phyloP scores from a whole-genome alignment of 2,888 invertebrate genomes.

The Eudemis profundana region DNA sequence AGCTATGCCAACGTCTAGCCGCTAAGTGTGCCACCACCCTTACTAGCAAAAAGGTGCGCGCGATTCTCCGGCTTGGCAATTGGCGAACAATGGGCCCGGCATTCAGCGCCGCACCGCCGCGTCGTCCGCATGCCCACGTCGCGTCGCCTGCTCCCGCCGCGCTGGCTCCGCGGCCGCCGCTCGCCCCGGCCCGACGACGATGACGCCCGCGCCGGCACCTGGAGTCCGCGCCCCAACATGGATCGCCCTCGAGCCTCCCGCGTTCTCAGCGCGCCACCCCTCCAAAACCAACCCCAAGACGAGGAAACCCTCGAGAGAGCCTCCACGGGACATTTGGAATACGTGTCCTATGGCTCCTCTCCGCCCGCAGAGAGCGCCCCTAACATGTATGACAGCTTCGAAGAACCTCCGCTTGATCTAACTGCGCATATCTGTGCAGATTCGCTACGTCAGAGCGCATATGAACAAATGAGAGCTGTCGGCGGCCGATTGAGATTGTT shows the following conservation, averaged over 20 bases:
- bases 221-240: slow-evolving; percentile 60
- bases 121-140: slow-evolving; percentile 77
- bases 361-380: slow-evolving; percentile 93
- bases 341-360: slow-evolving; percentile 92
- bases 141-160: slow-evolving; percentile 72
- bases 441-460: slow-evolving; percentile 89
- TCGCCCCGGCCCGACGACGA: slow-evolving; percentile 63
- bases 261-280: slow-evolving; percentile 60
- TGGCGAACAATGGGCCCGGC: slow-evolving; percentile 68
- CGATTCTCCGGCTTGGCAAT: slow-evolving; percentile 68
- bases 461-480: slow-evolving; percentile 90
- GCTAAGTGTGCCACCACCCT: slow-evolving; percentile 47
- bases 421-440: slow-evolving; percentile 91
- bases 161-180: slow-evolving; percentile 73
- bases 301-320: slow-evolving; percentile 87
- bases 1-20: not conserved
- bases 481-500: slow-evolving; percentile 88
- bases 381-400: slow-evolving; percentile 92
- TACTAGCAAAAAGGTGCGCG: slow-evolving; percentile 61
- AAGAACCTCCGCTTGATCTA: slow-evolving; percentile 88
- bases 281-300: slow-evolving; percentile 72
- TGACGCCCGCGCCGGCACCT: slow-evolving; percentile 56
- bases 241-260: slow-evolving; percentile 67
- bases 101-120: slow-evolving; percentile 61
- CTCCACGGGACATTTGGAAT: slow-evolving; percentile 88